Percentiles rank a stretch among this genome's conserved stretches.
Evolutionary conservation across 2,888 invertebrate genomes (phyloP).

Genomic region (Acleris emargana): DNA sequence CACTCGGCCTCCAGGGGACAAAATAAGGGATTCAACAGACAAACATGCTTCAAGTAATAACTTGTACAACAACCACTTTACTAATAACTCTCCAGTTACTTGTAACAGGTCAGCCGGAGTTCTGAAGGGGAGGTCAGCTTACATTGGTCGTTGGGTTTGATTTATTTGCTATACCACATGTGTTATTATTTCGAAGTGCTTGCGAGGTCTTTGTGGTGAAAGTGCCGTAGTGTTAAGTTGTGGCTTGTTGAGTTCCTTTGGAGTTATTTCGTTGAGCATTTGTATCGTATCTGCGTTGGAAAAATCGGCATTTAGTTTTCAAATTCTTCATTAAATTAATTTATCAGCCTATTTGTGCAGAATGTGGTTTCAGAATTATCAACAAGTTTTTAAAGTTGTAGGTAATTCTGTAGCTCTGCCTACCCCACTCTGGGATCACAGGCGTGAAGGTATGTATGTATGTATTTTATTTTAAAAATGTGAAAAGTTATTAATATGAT

Average conservation of each 20-base stretch:
- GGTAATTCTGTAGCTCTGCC: too few species aligned
- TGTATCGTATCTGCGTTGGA: neutral
- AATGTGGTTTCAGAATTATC: too few species aligned
- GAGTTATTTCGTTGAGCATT: conserved; percentile 2
- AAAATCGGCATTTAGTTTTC: too few species aligned
- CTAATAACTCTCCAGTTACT: conserved; percentile 10
- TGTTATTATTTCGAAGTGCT: conserved; percentile 24
- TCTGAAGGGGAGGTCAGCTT: conserved; percentile 22
- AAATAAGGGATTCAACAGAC: conserved; percentile 54
- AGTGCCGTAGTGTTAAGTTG: conserved; percentile 25
- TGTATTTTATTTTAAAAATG: too few species aligned
- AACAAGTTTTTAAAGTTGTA: too few species aligned
- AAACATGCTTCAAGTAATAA: conserved; percentile 59
- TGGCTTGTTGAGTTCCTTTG: conserved; percentile 33
- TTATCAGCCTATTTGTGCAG: too few species aligned
- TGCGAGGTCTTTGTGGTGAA: conserved; percentile 15
- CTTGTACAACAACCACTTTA: conserved; percentile 44
- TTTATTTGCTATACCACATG: conserved; percentile 41
- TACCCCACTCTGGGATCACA: too few species aligned
- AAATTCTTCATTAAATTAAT: too few species aligned
- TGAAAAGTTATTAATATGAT: too few species aligned
- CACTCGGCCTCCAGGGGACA: conserved; percentile 25
- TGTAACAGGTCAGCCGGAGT: neutral
- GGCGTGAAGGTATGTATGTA: too few species aligned
- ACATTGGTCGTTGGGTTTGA: conserved; percentile 40